These are phyloP conservation scores for Drosophila prostipennis DNA, from an alignment of 2,888 invertebrate species.

Conservation along the genomic window DNA sequence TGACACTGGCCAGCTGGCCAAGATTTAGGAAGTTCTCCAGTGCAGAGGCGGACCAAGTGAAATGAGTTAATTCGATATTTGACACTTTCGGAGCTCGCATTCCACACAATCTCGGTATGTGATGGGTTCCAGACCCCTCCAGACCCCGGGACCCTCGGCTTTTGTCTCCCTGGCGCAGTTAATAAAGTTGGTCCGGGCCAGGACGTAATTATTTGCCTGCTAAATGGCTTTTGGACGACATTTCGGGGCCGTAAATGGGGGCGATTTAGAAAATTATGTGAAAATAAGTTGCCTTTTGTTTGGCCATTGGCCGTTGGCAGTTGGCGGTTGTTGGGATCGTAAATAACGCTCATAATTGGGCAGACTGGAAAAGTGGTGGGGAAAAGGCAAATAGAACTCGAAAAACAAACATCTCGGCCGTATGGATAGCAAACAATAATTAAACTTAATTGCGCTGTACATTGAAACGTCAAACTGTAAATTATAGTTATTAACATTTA, in stretches of 20 bases:
- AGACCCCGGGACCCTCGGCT: constrained; percentile 22
- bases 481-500: constrained; percentile 45
- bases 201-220: constrained; percentile 75
- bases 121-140: constrained; percentile 22
- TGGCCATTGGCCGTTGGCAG: constrained; percentile 38
- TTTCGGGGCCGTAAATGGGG: constrained; percentile 63
- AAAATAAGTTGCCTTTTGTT: constrained; percentile 69
- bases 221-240: constrained; percentile 73
- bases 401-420: constrained; percentile 26
- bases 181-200: constrained; percentile 71
- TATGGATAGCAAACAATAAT: constrained; percentile 61
- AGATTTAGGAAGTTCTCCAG: constrained; percentile 60
- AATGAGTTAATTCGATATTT: constrained; percentile 79
- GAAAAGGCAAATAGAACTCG: constrained; percentile 18
- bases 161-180: constrained; percentile 53
- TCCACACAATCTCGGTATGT: constrained; percentile 43
- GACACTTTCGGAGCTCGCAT: constrained; percentile 72
- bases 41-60: constrained; percentile 32
- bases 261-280: constrained; percentile 69
- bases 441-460: constrained; percentile 71
- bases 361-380: constrained; percentile 33
- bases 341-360: constrained; percentile 68
- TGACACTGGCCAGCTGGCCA: constrained; percentile 67
- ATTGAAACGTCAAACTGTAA: constrained; percentile 56
- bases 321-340: constrained; percentile 51